Evolutionary conservation across 2,888 invertebrate species (phyloP).

Genomic region (Linnaemya tessellans): DNA sequence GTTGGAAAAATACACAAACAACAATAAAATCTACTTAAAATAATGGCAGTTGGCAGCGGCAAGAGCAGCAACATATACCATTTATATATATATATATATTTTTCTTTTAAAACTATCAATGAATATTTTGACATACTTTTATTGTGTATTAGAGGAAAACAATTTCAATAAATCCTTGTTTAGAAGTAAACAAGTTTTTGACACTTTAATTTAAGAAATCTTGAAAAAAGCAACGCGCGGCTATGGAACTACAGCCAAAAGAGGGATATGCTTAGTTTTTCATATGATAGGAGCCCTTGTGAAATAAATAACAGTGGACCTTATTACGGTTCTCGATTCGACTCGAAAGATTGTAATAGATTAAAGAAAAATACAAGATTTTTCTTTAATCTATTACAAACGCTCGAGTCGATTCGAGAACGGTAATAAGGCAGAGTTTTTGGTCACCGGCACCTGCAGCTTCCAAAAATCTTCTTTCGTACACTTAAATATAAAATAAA

Average conservation of each 20-base stretch:
- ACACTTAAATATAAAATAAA: not conserved
- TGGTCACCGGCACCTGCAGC: too few relatives aligned
- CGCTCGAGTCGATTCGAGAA: too few relatives aligned
- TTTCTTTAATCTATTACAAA: too few relatives aligned
- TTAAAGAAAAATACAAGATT: too few relatives aligned
- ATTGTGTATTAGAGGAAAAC: constrained; percentile 11
- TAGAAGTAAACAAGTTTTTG: constrained; percentile 66
- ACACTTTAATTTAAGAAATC: constrained; percentile 63
- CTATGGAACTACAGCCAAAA: not conserved
- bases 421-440: too few relatives aligned
- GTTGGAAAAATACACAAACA: constrained; percentile 35
- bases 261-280: not conserved
- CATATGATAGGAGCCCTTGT: not conserved
- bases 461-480: too few relatives aligned
- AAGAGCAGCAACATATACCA: not conserved
- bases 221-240: not conserved
- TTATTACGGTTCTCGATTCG: too few relatives aligned
- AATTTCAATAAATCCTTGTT: constrained; percentile 56
- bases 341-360: too few relatives aligned
- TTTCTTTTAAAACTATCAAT: constrained; percentile 56
- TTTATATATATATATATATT: too few relatives aligned
- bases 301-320: not conserved
- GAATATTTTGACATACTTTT: constrained; percentile 31
- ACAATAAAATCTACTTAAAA: constrained; percentile 51
- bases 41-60: constrained; percentile 2